phyloP scores from a whole-genome alignment of 2,113 vertebrate species.

The Hystrix brachyura region DNA sequence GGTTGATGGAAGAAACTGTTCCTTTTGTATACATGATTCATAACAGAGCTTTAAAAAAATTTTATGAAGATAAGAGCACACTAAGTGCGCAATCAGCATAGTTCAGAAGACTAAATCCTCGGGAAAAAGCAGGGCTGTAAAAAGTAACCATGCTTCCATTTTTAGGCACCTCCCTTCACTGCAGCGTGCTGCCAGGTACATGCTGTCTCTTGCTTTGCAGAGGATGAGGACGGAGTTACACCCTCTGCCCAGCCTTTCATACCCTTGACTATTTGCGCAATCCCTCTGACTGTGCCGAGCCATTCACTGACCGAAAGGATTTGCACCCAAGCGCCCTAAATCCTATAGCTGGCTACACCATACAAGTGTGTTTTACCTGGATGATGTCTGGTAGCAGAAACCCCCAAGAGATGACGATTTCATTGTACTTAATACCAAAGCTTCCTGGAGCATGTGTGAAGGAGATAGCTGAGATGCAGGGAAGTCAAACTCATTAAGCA shows the following conservation, averaged over 20 bases:
- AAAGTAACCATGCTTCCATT: conserved; percentile 72
- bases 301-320: conserved; percentile 74
- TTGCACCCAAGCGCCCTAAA: not conserved
- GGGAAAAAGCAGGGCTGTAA: conserved; percentile 42
- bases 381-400: conserved; percentile 52
- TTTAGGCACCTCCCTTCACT: conserved; percentile 51
- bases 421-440: conserved; percentile 57
- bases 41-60: not conserved
- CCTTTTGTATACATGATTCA: not conserved
- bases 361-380: conserved; percentile 37
- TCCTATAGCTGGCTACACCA: conserved; percentile 51
- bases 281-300: conserved; percentile 66
- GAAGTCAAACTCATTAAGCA: conserved; percentile 27
- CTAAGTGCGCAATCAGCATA: not conserved
- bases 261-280: conserved; percentile 72
- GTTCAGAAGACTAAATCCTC: not conserved
- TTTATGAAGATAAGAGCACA: not conserved
- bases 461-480: not conserved
- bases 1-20: not conserved
- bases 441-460: not conserved
- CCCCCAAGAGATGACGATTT: conserved; percentile 33
- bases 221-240: conserved; percentile 66
- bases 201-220: conserved; percentile 60
- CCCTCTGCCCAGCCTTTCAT: conserved; percentile 36
- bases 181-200: conserved; percentile 46